Evolutionary conservation across 2,888 invertebrate genomes (phyloP), one percentile per base, ranked within the genome.

Genomic region (Sphaerophoria taeniata): DNA sequence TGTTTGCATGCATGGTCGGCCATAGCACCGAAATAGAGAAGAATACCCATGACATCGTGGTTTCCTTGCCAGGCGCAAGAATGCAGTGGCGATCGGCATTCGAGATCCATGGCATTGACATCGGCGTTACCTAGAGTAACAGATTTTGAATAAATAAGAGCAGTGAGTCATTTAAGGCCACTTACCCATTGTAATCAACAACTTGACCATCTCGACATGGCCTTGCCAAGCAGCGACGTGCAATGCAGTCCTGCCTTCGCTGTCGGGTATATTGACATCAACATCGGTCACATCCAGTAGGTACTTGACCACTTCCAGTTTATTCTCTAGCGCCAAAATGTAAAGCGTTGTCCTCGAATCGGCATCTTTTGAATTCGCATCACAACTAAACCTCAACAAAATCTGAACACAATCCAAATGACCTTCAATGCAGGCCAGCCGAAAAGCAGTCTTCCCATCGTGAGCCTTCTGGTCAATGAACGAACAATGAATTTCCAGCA

Each of bases 21-120:
- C 74, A 94, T 92, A 0, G 98, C 98, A 5, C 97, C 97, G 88
- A 95, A 95, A 89, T 95, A 95, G 56, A 98, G 93, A 12, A 97
- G 92, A 49, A 97, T 93, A 78, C 95, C 94, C 87, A 98, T 97
- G 51, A 97, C 97, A 63, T 95, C 94, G 49, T 95, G 94, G 89
- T 98, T 97, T 0, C 98, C 98, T 90, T 98, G 97, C 98, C 98
- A 98, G 69, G 98, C 97, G 14, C 98, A 98, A 45, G 98, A 98
- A 93, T 98, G 98, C 86, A 98, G 93, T 0, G 98, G 97, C 0
- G 98, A 98, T 79, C 98, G 94, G 87, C 95, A 95, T 91, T 98
- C 97, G 87, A 96, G 94, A 92, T 98, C 98, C 87, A 96, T 95
- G 0, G 97, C 97, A 91, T 98, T 97, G 0, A 98, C 97, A 88